A percentile compares a stretch with the other conserved stretches of the same genome.
Conservation (phyloP, 2,113 vertebrate species). For the Brienomyrus brachyistius region DNA sequence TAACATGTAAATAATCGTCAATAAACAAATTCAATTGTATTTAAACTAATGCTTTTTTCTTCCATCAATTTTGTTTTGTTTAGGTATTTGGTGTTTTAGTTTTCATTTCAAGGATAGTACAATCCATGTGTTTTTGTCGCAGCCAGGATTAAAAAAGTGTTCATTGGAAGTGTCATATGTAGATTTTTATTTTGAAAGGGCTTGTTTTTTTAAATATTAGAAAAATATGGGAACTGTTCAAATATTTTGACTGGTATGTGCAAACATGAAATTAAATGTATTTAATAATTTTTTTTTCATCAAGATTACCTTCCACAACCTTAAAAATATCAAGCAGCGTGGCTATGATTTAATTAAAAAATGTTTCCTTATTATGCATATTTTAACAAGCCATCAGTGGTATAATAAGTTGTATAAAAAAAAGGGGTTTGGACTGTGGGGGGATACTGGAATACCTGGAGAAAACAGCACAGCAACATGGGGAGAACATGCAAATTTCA, state of each 20-base stretch:
- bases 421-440: not conserved
- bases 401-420: not conserved
- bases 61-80: not conserved
- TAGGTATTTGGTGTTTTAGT: not conserved
- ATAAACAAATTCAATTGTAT: constrained; percentile 56
- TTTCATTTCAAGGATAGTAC: not conserved
- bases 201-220: not conserved
- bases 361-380: not conserved
- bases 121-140: not conserved
- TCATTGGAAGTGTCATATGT: not conserved
- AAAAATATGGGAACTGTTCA: not conserved
- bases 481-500: not conserved
- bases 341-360: not conserved
- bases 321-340: not conserved
- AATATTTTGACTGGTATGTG: not conserved
- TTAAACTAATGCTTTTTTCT: constrained; percentile 17
- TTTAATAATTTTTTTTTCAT: not conserved
- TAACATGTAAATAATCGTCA: constrained; percentile 57
- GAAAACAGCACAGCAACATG: not conserved
- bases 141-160: not conserved
- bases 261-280: not conserved
- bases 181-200: not conserved
- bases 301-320: not conserved
- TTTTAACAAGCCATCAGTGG: not conserved
- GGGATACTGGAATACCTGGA: not conserved